phyloP scores from a whole-genome alignment of 2,113 vertebrate genomes.

The Pituophis catenifer region DNA sequence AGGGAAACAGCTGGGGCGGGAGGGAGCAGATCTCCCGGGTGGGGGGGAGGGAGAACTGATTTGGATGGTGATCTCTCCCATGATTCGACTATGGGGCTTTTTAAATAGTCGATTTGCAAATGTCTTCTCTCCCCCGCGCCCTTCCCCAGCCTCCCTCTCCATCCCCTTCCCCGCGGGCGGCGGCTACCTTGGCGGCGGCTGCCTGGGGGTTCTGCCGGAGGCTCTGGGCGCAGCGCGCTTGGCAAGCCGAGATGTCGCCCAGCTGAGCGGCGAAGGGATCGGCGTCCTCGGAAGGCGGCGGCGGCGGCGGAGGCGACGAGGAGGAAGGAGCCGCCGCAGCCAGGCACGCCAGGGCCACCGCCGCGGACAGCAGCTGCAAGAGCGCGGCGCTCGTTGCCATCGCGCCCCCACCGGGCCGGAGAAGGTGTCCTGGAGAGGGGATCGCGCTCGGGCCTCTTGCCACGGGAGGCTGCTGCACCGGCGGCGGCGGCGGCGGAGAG shows the following conservation, averaged over 20 bases:
- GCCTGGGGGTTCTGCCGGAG: constrained; percentile 20
- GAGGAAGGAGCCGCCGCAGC: not conserved
- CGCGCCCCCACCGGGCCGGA: not conserved
- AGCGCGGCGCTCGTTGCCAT: not conserved
- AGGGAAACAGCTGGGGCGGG: not conserved
- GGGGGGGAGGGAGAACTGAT: not conserved
- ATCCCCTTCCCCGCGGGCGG: too few species aligned
- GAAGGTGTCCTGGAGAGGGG: not conserved
- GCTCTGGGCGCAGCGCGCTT: constrained; percentile 72
- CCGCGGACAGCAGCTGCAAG: not conserved
- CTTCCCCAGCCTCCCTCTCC: not conserved
- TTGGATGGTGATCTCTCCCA: not conserved
- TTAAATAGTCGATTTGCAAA: not conserved
- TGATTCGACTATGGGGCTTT: not conserved
- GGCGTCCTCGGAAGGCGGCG: constrained; percentile 62
- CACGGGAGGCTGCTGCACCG: constrained; percentile 25
- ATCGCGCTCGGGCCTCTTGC: not conserved
- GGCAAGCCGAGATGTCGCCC: constrained; percentile 85
- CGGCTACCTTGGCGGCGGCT: not conserved
- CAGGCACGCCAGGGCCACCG: not conserved
- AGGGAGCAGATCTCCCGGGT: not conserved
- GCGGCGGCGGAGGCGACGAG: not conserved
- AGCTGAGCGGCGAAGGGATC: constrained; percentile 79
- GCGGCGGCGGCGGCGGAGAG: not conserved
- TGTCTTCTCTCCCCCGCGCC: too few species aligned